Percentiles rank a stretch among this genome's conserved stretches.
These are phyloP conservation scores for Nymphalis io DNA, from an alignment of 1,140 invertebrate genomes.

Conservation along the genomic window DNA sequence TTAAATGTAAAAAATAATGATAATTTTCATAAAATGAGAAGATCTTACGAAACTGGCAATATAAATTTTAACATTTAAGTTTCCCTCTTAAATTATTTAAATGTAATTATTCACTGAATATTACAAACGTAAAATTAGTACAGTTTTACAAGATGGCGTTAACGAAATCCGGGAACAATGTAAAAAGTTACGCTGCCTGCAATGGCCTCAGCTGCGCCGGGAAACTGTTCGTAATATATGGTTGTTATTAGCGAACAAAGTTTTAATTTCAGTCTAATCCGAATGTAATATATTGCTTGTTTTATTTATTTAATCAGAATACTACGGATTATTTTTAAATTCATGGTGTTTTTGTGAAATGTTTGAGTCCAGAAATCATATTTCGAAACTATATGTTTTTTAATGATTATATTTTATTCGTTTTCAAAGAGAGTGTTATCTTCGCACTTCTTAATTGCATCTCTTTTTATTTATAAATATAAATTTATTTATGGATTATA, in stretches of 20 bases:
- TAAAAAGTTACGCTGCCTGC: slow-evolving; percentile 59
- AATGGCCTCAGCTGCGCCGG: slow-evolving; percentile 63
- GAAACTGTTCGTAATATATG: slow-evolving; percentile 64
- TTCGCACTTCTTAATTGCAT: too few relatives aligned
- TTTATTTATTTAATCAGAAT: slow-evolving; percentile 34
- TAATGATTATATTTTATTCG: too few relatives aligned
- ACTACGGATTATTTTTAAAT: neutral
- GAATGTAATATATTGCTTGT: slow-evolving; percentile 60
- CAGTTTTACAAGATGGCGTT: slow-evolving; percentile 38
- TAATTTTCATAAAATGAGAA: neutral
- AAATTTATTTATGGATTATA: too few relatives aligned
- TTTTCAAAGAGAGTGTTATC: too few relatives aligned
- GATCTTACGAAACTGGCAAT: slow-evolving; percentile 2
- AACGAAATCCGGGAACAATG: slow-evolving; percentile 48
- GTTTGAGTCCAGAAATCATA: too few relatives aligned
- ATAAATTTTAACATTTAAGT: slow-evolving; percentile 19
- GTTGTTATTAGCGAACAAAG: slow-evolving; percentile 71
- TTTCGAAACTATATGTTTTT: too few relatives aligned
- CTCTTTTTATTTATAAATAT: too few relatives aligned
- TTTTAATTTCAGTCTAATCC: slow-evolving; percentile 76
- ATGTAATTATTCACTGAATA: slow-evolving; percentile 21
- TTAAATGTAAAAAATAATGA: too few relatives aligned
- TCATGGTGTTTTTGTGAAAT: too few relatives aligned
- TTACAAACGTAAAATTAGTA: slow-evolving; percentile 25
- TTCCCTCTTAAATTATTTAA: slow-evolving; percentile 28